A percentile compares a stretch with the other conserved stretches of the same genome.
Evolutionary conservation across 2,797 vertebrate species (phyloP).

Genomic region (Pseudochromis fuscus): DNA sequence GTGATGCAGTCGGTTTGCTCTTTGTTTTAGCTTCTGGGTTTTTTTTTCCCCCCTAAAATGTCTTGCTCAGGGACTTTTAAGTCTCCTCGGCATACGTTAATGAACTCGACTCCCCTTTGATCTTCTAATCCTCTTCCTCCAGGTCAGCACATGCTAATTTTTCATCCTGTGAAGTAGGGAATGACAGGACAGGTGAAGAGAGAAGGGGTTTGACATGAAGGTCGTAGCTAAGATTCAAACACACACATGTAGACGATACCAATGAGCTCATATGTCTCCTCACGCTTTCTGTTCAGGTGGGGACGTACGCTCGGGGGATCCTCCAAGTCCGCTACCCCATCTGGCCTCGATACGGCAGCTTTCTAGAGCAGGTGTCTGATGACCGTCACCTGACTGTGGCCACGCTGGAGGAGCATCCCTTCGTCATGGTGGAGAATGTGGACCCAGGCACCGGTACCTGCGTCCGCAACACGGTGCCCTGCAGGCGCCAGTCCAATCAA

Average conservation of each 20-base stretch:
- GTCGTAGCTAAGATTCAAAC: constrained; percentile 14
- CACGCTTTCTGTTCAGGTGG: constrained; percentile 86
- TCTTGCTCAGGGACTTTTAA: constrained; percentile 50
- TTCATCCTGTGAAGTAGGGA: constrained; percentile 9
- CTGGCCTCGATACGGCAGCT: constrained; percentile 95
- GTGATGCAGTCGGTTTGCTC: constrained; percentile 29
- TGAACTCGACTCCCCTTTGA: constrained; percentile 58
- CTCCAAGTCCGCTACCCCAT: constrained; percentile 96
- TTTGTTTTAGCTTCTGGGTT: constrained; percentile 45
- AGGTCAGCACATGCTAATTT: constrained; percentile 60
- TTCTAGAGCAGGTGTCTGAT: constrained; percentile 92
- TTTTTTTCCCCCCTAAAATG: constrained; percentile 8
- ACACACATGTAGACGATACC: background rate
- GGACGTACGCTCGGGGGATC: constrained; percentile 91
- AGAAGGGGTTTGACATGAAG: constrained; percentile 23
- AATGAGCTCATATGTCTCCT: constrained; percentile 18
- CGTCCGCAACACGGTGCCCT: constrained; percentile 96
- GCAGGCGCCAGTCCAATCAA: constrained; percentile 92
- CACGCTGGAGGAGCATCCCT: constrained; percentile 96
- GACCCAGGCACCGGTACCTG: constrained; percentile 94
- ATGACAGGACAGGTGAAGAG: constrained; percentile 27
- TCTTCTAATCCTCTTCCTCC: constrained; percentile 62
- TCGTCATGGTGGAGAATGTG: constrained; percentile 96
- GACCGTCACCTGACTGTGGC: constrained; percentile 95
- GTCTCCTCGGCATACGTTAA: constrained; percentile 48